phyloP scores from a whole-genome alignment of 2,888 invertebrate genomes.

The Leucoma salicis region DNA sequence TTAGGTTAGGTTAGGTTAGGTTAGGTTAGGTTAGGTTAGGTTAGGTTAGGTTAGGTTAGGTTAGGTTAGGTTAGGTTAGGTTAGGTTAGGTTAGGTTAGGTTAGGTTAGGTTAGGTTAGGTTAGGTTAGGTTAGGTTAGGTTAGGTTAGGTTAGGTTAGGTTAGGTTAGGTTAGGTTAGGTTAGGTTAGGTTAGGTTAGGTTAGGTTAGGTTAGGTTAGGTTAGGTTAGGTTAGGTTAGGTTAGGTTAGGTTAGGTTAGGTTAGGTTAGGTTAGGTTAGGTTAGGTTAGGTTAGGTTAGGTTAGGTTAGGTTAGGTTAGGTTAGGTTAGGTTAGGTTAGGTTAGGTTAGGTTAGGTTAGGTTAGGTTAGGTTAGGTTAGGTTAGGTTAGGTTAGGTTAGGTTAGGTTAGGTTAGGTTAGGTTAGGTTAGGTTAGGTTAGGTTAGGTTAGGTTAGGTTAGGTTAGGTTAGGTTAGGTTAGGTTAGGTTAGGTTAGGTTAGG shows the following conservation, averaged over 20 bases:
- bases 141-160: constrained; percentile 9
- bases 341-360: constrained; percentile 4
- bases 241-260: constrained; percentile 15
- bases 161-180: constrained; percentile 17
- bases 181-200: constrained; percentile 5
- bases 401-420: constrained; percentile 7
- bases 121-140: constrained; percentile 3
- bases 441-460: constrained; percentile 9
- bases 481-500: constrained; percentile 5
- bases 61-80: constrained; percentile 5
- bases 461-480: constrained; percentile 17
- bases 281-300: constrained; percentile 2
- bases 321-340: constrained; percentile 12
- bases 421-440: constrained; percentile 3
- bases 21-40: constrained; percentile 12
- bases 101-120: constrained; percentile 7
- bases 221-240: constrained; percentile 12
- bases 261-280: constrained; percentile 4
- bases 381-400: constrained; percentile 18
- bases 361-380: constrained; percentile 5
- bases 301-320: constrained; percentile 15
- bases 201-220: constrained; percentile 2
- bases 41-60: constrained; percentile 4
- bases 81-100: constrained; percentile 18
- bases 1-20: constrained; percentile 15